Conservation (phyloP, 2,113 vertebrate genomes). For the Caretta caretta region DNA sequence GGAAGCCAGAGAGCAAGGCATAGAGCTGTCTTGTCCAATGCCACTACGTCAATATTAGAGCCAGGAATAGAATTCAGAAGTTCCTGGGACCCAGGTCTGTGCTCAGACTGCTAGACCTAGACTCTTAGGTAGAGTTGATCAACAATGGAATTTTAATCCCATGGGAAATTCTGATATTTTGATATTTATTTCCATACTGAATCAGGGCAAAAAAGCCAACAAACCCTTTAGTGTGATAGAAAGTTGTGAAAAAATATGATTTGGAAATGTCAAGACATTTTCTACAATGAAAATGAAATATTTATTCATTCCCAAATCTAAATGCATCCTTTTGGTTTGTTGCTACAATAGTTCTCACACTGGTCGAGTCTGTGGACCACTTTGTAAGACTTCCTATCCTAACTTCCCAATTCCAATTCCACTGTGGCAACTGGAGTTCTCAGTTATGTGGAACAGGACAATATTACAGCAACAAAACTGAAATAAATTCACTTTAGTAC, state of each 20-base stretch:
- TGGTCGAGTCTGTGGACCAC: background rate
- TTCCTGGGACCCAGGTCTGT: background rate
- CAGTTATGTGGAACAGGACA: background rate
- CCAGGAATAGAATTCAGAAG: background rate
- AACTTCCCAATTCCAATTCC: background rate
- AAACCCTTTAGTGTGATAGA: background rate
- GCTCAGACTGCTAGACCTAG: too few relatives aligned
- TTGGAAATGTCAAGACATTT: background rate
- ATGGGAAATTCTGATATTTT: background rate
- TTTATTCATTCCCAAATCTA: background rate
- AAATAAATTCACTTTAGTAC: background rate
- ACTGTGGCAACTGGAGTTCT: background rate
- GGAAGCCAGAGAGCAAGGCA: conserved; percentile 44
- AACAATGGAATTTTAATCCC: background rate
- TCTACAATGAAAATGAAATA: background rate
- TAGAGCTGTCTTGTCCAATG: background rate
- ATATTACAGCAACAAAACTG: background rate
- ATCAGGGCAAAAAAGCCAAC: background rate
- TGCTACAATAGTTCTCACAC: background rate
- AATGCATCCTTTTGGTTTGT: background rate
- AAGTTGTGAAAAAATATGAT: background rate
- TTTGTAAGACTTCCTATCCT: background rate
- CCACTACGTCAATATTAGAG: background rate
- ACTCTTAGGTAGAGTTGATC: background rate
- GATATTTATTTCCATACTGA: background rate